These are phyloP conservation scores for Parnassius smintheus DNA, from an alignment of 2,888 invertebrate genomes.

Conservation along the genomic window DNA sequence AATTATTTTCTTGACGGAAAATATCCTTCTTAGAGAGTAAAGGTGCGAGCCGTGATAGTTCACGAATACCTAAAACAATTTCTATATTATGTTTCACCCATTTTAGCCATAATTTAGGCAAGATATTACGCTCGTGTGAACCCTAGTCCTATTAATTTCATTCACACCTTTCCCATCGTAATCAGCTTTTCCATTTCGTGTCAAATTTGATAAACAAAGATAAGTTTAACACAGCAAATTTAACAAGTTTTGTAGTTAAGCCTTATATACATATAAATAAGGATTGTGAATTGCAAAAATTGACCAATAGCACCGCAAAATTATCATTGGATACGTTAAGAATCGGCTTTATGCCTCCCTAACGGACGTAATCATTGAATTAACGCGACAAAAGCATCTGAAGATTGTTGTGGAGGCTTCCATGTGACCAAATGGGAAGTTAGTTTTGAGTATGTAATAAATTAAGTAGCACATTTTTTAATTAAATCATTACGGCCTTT, in stretches of 20 bases:
- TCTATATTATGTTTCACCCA: neutral
- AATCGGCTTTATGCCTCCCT: conserved; percentile 55
- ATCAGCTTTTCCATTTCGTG: conserved; percentile 11
- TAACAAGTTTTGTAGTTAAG: neutral
- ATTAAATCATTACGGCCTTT: too few relatives aligned
- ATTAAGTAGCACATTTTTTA: too few relatives aligned
- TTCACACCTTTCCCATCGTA: conserved; percentile 8
- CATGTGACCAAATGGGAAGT: too few relatives aligned
- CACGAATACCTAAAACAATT: neutral
- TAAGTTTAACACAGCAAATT: neutral
- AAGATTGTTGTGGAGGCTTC: conserved; percentile 47
- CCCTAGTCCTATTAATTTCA: conserved; percentile 1
- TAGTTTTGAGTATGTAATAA: too few relatives aligned
- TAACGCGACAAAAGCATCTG: conserved; percentile 42
- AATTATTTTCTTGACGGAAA: too few relatives aligned
- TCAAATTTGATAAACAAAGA: neutral
- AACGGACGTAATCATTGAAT: conserved; percentile 59
- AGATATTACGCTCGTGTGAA: neutral
- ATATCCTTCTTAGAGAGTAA: too few relatives aligned
- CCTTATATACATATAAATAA: neutral
- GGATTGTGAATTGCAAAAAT: neutral
- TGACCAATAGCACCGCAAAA: neutral
- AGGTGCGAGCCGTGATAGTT: too few relatives aligned
- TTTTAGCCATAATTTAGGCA: neutral
- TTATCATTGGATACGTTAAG: conserved; percentile 31